Evolutionary conservation across 1,140 invertebrate species (phyloP).

Genomic region (Sarcophaga peregrina): DNA sequence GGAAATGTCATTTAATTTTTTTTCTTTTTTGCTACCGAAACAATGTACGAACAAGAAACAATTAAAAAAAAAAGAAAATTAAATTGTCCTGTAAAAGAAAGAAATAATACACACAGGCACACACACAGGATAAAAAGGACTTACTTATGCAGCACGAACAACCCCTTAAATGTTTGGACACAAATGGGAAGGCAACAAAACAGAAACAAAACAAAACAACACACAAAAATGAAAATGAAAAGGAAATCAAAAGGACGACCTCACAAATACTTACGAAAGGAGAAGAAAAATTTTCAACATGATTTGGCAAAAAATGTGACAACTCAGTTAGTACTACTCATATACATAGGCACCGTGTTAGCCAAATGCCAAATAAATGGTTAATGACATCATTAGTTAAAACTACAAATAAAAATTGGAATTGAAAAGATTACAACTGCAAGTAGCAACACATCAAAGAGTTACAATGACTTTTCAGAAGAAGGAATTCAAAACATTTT

Average conservation of each 20-base stretch:
- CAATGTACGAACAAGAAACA: constrained; percentile 3
- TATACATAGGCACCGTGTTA: too few species aligned
- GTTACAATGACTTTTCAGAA: not conserved
- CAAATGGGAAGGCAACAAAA: not conserved
- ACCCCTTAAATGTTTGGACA: constrained; percentile 19
- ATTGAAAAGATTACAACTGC: too few species aligned
- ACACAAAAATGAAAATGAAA: too few species aligned
- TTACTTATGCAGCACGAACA: not conserved
- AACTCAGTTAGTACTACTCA: not conserved
- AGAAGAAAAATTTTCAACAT: not conserved
- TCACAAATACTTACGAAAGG: not conserved
- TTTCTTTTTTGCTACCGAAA: not conserved
- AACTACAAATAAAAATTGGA: not conserved
- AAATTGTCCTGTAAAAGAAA: too few species aligned
- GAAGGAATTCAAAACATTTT: too few species aligned
- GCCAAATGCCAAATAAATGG: not conserved
- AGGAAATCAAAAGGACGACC: not conserved
- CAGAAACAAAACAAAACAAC: not conserved
- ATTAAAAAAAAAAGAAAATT: not conserved
- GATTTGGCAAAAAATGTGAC: constrained; percentile 14
- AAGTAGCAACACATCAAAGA: constrained; percentile 7
- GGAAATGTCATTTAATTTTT: not conserved
- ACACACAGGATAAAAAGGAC: not conserved
- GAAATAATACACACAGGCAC: too few species aligned
- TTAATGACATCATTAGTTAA: constrained; percentile 18